phyloP scores from a whole-genome alignment of 1,140 invertebrate genomes.

The Zaprionus capensis region DNA sequence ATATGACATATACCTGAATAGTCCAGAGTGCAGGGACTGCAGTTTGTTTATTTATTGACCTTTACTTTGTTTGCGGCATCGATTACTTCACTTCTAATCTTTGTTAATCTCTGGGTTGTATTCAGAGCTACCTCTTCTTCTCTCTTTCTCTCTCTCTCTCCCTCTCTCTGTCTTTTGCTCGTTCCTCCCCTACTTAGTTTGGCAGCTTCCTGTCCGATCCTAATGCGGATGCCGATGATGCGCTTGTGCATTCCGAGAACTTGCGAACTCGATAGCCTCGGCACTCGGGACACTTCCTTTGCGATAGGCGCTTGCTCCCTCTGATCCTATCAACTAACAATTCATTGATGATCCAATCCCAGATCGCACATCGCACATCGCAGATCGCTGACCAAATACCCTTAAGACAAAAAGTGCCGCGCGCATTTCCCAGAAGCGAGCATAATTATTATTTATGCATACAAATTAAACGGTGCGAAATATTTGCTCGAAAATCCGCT shows the following conservation, averaged over 20 bases:
- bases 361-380: not conserved
- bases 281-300: conserved; percentile 36
- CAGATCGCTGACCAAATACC: conserved; percentile 14
- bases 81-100: not conserved
- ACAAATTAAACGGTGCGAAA: conserved; percentile 70
- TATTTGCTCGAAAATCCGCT: conserved; percentile 61
- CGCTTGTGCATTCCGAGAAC: conserved; percentile 65
- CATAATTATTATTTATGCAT: conserved; percentile 79
- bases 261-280: conserved; percentile 22
- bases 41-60: not conserved
- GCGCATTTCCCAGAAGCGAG: conserved; percentile 52
- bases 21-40: not conserved
- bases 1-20: not conserved
- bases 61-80: not conserved
- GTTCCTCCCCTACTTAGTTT: not conserved
- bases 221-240: conserved; percentile 25
- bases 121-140: not conserved
- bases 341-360: conserved; percentile 55
- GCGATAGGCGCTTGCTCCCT: conserved; percentile 19
- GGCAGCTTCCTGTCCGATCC: conserved; percentile 10
- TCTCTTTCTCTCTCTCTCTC: not conserved
- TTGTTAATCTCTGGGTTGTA: not conserved
- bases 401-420: conserved; percentile 45
- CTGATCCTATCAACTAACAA: conserved; percentile 20
- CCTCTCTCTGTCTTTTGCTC: not conserved